phyloP scores from a whole-genome alignment of 2,888 invertebrate genomes.

The Oscheius onirici region DNA sequence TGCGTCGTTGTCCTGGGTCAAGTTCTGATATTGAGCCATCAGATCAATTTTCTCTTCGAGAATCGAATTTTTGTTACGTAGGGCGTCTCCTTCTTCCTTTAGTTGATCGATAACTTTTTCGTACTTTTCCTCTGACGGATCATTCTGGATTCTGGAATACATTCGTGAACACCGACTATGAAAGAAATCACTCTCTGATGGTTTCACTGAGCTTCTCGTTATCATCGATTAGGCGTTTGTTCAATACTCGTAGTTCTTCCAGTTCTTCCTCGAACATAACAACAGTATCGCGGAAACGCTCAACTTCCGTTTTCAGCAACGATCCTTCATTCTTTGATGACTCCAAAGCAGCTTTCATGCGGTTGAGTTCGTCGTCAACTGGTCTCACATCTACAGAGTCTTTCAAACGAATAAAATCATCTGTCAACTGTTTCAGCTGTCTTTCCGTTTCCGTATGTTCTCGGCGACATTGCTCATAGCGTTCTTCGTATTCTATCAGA shows the following conservation, averaged over 20 bases:
- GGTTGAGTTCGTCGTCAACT: conserved; percentile 50
- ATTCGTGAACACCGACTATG: neutral
- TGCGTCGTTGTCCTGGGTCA: conserved; percentile 31
- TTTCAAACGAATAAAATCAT: conserved; percentile 54
- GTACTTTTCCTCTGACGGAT: conserved; percentile 26
- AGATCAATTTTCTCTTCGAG: conserved; percentile 37
- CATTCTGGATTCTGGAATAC: conserved; percentile 26
- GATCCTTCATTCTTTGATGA: conserved; percentile 52
- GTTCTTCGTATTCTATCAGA: conserved; percentile 65
- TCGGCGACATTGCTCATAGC: conserved; percentile 61
- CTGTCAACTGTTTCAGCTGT: conserved; percentile 50
- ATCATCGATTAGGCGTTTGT: conserved; percentile 52
- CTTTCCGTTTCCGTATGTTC: conserved; percentile 59
- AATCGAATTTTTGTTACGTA: conserved; percentile 17
- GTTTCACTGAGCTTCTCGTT: conserved; percentile 42
- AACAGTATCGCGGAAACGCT: conserved; percentile 52
- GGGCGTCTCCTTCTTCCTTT: conserved; percentile 18
- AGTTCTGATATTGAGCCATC: conserved; percentile 41
- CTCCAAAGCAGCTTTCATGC: conserved; percentile 52
- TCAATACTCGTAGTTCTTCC: conserved; percentile 49
- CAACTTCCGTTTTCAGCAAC: conserved; percentile 50
- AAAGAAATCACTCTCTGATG: conserved; percentile 40
- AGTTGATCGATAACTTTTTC: neutral
- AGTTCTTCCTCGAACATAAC: conserved; percentile 56
- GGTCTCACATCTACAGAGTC: conserved; percentile 44